Base-by-base conservation (phyloP, 1,140 invertebrate species). In the Lepeophtheirus salmonis region DNA sequence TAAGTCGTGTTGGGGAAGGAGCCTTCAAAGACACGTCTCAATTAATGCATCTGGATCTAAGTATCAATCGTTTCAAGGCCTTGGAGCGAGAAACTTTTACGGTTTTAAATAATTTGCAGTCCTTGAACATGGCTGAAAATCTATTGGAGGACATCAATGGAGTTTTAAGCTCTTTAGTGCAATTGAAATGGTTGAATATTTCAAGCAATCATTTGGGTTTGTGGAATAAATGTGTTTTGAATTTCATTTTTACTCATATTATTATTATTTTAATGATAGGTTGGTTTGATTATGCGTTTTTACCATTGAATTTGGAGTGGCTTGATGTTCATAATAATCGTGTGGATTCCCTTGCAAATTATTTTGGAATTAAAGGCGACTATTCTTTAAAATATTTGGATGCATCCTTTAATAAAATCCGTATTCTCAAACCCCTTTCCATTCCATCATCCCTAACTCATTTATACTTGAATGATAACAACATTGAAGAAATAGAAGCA, bases 301-400 rank as follows among this genome's bases (percentile, higher is more conserved):
- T 92, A 50, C 88, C 89, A 0, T 68, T 72, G 50, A 81, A 80
- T 63, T 74, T 94, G 61, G 83, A 88, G 65, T 90, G 86, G 86
- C 72, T 94, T 48, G 88, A 92, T 72, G 75, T 94, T 66, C 86
- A 90, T 70, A 82, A 83, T 67, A 94, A 94, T 72, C 80, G 83
- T 67, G 81, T 92, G 62, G 77, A 78, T 67, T 80, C 86, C 67
- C 74, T 94, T 1, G 80, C 81, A 23, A 91, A 91, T 76, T 87
- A 87, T 70, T 84, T 86, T 67, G 75, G 76, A 3, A 68, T 61
- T 14, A 23, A 82, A 30, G 81, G 89, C 63, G 72, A 84, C 66
- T 68, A 86, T 3, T 76, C 75, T 13, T 69, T 89, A 52, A 80
- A 85, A 71, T 85, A 82, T 49, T 71, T 89, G 30, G 85, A 89